Evolutionary conservation across 92 coral and sea anemone species (phyloP), one percentile per base, ranked within the genome.

Genomic region (Zoanthus solanderi): DNA sequence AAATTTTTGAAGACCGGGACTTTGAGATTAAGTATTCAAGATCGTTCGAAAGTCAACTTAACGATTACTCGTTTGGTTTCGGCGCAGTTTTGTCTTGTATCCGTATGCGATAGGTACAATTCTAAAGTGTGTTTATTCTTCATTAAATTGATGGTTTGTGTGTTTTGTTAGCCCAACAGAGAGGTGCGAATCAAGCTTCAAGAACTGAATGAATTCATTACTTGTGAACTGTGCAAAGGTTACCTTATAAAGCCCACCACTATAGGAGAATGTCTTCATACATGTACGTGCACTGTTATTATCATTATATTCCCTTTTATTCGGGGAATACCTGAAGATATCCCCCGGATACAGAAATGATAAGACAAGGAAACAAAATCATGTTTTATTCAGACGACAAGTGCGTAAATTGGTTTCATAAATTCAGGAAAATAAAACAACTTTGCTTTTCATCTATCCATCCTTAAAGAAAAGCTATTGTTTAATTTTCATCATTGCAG

Each of bases 241-340:
- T 97, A 97, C 84, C 89, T 96, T 93, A 94, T 97, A 79, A 95
- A 94, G 91, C 99, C 99, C 0, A 97, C 99, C 10, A 95, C 98
- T 60, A 95, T 97, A 72, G 92, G 98, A 78, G 99, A 97, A 83
- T 97, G 99, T 90, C 96, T 97, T 9, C 99, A 97, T 84, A 97
- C 99, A 79, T 97, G 99, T 97, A 95, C 91, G 99, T 95, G 86
- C 54, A 65, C 50, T 75, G 71, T 54, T 65, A 52, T 29, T 37
- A 4, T 30, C 65, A 29, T 28, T 46, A 66, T 65, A 58, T 2
- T n/a, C 34, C 58, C 42, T 81, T 81, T 81, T 42, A 44, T 48
- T 66, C 60, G 75, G 75, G 77, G 78, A 87, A 90, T 87, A 90
- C 63, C 80, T 58, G 44, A 90, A 82, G 76, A 61, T 71, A 80